These are phyloP conservation scores for Struthio camelus DNA, from an alignment of 2,113 vertebrate species.

Conservation along the genomic window DNA sequence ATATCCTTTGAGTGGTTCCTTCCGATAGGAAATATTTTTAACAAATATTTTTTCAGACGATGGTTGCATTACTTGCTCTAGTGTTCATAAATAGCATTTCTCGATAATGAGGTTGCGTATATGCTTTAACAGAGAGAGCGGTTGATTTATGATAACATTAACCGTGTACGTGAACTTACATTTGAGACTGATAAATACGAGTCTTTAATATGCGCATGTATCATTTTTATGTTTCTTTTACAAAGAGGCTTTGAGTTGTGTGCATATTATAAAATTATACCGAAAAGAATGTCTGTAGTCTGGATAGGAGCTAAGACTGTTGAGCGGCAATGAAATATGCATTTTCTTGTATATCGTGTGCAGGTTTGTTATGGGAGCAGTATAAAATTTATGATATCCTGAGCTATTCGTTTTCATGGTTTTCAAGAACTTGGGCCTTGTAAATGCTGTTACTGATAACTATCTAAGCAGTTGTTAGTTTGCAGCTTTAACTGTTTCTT, in stretches of 20 bases:
- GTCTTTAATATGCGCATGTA: constrained; percentile 68
- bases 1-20: background rate
- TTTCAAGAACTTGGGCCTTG: constrained; percentile 26
- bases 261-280: constrained; percentile 49
- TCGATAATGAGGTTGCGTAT: constrained; percentile 1
- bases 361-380: constrained; percentile 34
- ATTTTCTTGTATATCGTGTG: background rate
- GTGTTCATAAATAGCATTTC: background rate
- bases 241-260: constrained; percentile 63
- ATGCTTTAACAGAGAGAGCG: background rate
- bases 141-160: constrained; percentile 61
- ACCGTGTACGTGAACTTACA: constrained; percentile 35
- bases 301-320: constrained; percentile 37
- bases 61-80: background rate
- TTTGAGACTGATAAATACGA: constrained; percentile 56
- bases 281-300: background rate
- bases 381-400: constrained; percentile 48
- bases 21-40: background rate
- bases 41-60: background rate
- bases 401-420: constrained; percentile 48
- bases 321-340: constrained; percentile 38
- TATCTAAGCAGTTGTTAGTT: constrained; percentile 25
- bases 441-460: background rate
- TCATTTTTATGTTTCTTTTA: constrained; percentile 71
- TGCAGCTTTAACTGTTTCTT: constrained; percentile 22